Evolutionary conservation across 2,888 invertebrate species (phyloP).

Genomic region (Diloba caeruleocephala): DNA sequence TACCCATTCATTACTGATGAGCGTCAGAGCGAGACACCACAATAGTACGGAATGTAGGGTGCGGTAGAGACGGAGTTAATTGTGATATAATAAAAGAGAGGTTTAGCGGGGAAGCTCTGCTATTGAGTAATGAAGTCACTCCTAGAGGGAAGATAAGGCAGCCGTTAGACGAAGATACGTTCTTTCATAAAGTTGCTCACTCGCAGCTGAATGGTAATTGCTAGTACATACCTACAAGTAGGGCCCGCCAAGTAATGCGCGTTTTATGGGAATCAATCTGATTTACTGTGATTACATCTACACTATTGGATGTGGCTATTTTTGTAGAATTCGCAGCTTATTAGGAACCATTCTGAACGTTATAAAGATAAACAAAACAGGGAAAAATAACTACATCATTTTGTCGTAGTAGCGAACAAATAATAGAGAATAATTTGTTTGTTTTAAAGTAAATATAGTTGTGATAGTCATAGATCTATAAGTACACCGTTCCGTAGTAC

Average conservation of each 20-base stretch:
- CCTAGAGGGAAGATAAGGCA: slow-evolving; percentile 43
- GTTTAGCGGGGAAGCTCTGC: slow-evolving; percentile 55
- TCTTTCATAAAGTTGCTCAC: slow-evolving; percentile 35
- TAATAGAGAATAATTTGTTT: too few species aligned
- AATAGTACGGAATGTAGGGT: slow-evolving; percentile 2
- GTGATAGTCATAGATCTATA: too few species aligned
- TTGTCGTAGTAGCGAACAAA: too few species aligned
- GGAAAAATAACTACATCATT: too few species aligned
- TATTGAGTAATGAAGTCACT: slow-evolving; percentile 59
- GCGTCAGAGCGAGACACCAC: slow-evolving; percentile 41
- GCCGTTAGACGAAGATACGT: slow-evolving; percentile 25
- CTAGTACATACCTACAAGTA: slow-evolving; percentile 5
- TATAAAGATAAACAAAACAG: too few species aligned
- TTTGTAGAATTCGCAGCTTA: too few species aligned
- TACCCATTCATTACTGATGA: slow-evolving; percentile 66
- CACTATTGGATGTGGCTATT: neutral
- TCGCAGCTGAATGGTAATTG: slow-evolving; percentile 28
- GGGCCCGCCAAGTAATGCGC: slow-evolving; percentile 16
- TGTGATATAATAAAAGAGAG: slow-evolving; percentile 65
- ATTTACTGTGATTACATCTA: slow-evolving; percentile 1
- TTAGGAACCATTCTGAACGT: too few species aligned
- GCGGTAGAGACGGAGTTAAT: slow-evolving; percentile 53
- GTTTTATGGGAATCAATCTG: slow-evolving; percentile 24
- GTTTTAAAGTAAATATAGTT: too few species aligned
- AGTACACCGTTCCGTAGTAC: too few species aligned